Evolutionary conservation across 2,113 vertebrate species (phyloP).

Genomic region (Pomatorhinus ruficollis): DNA sequence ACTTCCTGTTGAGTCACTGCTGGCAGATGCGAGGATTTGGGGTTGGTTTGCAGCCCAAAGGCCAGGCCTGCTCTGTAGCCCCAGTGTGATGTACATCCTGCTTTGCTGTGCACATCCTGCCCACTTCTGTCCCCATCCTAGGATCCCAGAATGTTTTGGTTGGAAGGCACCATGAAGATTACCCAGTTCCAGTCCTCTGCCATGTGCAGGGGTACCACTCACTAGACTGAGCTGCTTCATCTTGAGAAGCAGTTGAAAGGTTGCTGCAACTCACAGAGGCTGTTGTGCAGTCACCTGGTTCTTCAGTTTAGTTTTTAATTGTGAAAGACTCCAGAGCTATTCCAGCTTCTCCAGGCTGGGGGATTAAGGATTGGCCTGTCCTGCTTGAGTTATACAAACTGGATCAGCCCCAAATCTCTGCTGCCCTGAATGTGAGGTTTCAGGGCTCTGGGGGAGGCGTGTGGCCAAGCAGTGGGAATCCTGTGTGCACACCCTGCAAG

Average conservation of each 20-base stretch:
- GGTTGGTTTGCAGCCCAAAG: neutral
- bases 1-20: constrained; percentile 27
- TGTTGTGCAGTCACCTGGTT: neutral
- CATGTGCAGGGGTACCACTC: neutral
- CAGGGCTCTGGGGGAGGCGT: neutral
- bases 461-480: neutral
- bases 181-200: neutral
- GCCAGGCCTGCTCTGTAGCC: neutral
- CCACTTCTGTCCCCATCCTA: neutral
- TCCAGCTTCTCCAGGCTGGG: neutral
- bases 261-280: neutral
- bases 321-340: neutral
- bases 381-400: fast-evolving
- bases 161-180: neutral
- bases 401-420: neutral
- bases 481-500: neutral
- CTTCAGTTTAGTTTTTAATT: neutral
- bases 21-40: neutral
- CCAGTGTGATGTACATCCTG: neutral
- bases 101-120: neutral
- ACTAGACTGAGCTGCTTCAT: neutral
- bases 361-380: neutral
- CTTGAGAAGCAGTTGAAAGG: neutral
- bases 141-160: neutral
- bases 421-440: neutral